Conservation (phyloP, 2,113 vertebrate genomes). For the Oenanthe oenanthe region DNA sequence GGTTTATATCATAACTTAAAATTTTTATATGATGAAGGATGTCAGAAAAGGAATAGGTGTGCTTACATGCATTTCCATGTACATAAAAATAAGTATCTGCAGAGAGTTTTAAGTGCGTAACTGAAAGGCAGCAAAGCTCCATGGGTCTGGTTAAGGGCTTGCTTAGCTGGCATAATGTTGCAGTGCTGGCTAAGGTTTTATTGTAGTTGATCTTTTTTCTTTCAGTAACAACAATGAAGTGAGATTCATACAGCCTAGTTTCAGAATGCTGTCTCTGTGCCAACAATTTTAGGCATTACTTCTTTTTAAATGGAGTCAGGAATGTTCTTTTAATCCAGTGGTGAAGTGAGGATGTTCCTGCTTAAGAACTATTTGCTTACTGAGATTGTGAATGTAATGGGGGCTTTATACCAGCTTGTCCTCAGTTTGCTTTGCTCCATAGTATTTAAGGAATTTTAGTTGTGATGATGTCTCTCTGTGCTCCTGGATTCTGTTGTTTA, state of each 20-base stretch:
- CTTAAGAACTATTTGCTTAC: slow-evolving; percentile 26
- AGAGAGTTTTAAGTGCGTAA: background rate
- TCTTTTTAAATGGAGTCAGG: slow-evolving; percentile 71
- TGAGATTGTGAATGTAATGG: slow-evolving; percentile 18
- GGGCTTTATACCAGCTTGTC: background rate
- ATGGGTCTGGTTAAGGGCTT: slow-evolving; percentile 35
- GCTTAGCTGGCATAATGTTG: slow-evolving; percentile 76
- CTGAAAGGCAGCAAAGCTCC: slow-evolving; percentile 6
- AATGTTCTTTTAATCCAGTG: slow-evolving; percentile 72
- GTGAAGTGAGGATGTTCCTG: slow-evolving; percentile 39
- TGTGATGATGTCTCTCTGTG: background rate
- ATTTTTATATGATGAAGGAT: background rate
- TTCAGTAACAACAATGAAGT: slow-evolving; percentile 82
- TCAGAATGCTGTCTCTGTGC: slow-evolving; percentile 73
- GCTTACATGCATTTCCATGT: background rate
- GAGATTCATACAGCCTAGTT: slow-evolving; percentile 80
- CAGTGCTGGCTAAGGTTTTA: slow-evolving; percentile 75
- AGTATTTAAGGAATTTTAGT: background rate
- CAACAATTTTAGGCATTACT: slow-evolving; percentile 74
- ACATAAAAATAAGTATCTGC: background rate
- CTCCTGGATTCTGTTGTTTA: background rate
- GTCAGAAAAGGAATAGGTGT: background rate
- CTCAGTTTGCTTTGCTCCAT: background rate
- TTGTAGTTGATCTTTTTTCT: slow-evolving; percentile 76
- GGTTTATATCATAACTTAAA: background rate